Conservation (phyloP, 2,113 vertebrate species). For the Thamnophis sirtalis region DNA sequence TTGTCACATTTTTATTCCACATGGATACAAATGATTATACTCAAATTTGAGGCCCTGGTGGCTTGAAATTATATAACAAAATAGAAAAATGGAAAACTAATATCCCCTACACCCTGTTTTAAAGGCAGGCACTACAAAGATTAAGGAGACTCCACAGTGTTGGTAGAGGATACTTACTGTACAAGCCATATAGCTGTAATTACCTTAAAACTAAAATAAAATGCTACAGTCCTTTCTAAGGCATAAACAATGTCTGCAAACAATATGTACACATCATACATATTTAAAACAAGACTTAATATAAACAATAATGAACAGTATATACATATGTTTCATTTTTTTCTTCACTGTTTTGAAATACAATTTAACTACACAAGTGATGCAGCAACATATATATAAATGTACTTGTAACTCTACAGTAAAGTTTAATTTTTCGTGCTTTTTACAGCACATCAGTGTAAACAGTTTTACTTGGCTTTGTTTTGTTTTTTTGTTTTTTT, state of each 20-base stretch:
- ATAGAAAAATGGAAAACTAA: constrained; percentile 88
- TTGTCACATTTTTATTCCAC: constrained; percentile 79
- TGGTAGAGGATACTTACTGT: constrained; percentile 99
- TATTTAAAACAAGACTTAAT: constrained; percentile 99
- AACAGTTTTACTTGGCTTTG: constrained; percentile 99
- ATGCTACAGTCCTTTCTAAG: constrained; percentile 98
- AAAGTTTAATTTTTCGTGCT: constrained; percentile 87
- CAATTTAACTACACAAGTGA: constrained; percentile 83
- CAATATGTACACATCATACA: constrained; percentile 99
- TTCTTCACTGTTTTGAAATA: constrained; percentile 82
- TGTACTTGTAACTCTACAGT: constrained; percentile 91
- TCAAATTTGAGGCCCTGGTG: constrained; percentile 89
- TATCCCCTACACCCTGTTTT: constrained; percentile 99
- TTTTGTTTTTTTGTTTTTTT: constrained; percentile 73
- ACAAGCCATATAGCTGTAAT: constrained; percentile 92
- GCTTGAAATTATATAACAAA: constrained; percentile 92
- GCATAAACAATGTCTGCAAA: constrained; percentile 99
- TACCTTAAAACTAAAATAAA: constrained; percentile 96
- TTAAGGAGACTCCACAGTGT: constrained; percentile 99
- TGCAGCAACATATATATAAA: constrained; percentile 88
- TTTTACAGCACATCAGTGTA: constrained; percentile 93
- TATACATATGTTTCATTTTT: constrained; percentile 86
- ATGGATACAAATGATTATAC: constrained; percentile 84
- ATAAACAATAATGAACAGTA: constrained; percentile 99
- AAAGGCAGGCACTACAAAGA: constrained; percentile 99